Evolutionary conservation across 1,140 invertebrate species (phyloP), one percentile per base, ranked within the genome.

Genomic region (Orius insidiosus): DNA sequence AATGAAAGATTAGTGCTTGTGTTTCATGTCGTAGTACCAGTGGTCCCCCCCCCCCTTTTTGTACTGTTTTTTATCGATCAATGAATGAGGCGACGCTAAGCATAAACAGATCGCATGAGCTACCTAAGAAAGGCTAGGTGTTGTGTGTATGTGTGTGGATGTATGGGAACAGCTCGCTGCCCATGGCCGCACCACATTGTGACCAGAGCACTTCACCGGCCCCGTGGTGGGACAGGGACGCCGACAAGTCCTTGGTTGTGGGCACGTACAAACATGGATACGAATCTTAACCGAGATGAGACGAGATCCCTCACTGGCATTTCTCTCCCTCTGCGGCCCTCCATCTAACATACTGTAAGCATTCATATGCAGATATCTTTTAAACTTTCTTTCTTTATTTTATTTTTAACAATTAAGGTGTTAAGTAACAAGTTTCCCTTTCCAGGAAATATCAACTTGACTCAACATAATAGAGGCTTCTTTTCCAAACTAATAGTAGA

Each of bases 261-360:
- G 96, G 94, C 60, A 92, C 92, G 54, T 98, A 87, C 72, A 93
- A 96, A 67, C 94, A 98, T 68, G 95, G 92, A 61, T 97, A 94
- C 74, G 93, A 97, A 72, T 85, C 85, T 66, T 97, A 95, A 78
- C 86, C 62, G 77, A 82, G 65, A 95, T 98, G 80, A 77, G 92
- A 61, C 76, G 77, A 57, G 94, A 97, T 72, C 86, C 89, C 46
- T 72, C 77, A 58, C 75, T 97, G 54, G 81, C 80, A 68, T 97
- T 93, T 72, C 78, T 94, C 56, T 72, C 76, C 59, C 79, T 83
- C 61, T 85, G 92, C 72, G 93, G 92, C 57, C 85, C 88, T 59
- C 79, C 77, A 31, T 45, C 55, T 45, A 30, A 43, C 24, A 32
- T 30, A 31, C 18, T 30, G 41, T 43, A 43, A 43, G 41, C 41